Evolutionary conservation across 2,797 vertebrate genomes (phyloP).

Genomic region (Selene dorsalis): DNA sequence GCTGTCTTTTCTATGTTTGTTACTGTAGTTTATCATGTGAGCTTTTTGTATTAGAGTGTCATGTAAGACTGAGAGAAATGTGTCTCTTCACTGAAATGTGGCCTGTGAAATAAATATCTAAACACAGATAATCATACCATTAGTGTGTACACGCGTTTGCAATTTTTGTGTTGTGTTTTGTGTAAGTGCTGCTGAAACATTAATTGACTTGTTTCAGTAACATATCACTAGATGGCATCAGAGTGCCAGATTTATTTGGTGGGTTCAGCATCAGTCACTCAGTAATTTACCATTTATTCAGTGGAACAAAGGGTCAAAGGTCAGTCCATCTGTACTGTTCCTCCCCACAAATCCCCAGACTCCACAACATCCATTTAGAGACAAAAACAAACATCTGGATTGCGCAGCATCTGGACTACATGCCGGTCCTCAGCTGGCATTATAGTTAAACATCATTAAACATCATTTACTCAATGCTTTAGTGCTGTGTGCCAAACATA

Average conservation of each 20-base stretch:
- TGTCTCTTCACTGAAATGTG: conserved; percentile 17
- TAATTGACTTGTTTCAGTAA: not conserved
- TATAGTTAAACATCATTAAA: conserved; percentile 43
- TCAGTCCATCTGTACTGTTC: conserved; percentile 69
- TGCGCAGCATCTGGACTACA: conserved; percentile 50
- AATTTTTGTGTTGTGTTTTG: no score
- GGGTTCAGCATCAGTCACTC: conserved; percentile 33
- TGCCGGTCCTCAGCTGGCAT: conserved; percentile 32
- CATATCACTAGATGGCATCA: conserved; percentile 76
- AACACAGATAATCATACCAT: conserved; percentile 13
- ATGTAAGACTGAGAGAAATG: conserved; percentile 18
- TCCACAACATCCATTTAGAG: conserved; percentile 68
- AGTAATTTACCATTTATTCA: conserved; percentile 63
- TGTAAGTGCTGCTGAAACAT: not conserved
- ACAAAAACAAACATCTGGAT: conserved; percentile 75
- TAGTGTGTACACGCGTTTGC: no score
- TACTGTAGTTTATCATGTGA: conserved; percentile 32
- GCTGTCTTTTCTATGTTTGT: conserved; percentile 51
- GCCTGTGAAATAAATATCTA: conserved; percentile 66
- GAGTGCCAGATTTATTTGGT: conserved; percentile 32
- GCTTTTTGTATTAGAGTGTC: conserved; percentile 48
- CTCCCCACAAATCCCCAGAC: conserved; percentile 75
- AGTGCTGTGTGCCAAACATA: not conserved
- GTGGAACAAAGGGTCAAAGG: conserved; percentile 80
- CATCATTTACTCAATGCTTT: conserved; percentile 17